These are phyloP conservation scores for Styela clava DNA, from an alignment of 23 tunicate genomes.

Conservation along the genomic window DNA sequence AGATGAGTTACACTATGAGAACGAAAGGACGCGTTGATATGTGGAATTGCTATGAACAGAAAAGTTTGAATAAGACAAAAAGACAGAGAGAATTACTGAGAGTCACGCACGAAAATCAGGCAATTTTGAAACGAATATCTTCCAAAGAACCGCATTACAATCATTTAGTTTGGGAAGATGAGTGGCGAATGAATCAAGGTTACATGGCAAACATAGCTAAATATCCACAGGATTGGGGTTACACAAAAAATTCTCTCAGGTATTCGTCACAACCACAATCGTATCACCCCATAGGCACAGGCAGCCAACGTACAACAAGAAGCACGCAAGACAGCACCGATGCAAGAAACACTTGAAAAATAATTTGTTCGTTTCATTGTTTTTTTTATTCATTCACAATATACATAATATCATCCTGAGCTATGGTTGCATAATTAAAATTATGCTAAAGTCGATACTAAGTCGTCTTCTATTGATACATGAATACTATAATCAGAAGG, in stretches of 20 bases:
- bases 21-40: constrained; percentile 90
- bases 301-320: background rate
- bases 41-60: constrained; percentile 68
- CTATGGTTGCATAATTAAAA: too few species aligned
- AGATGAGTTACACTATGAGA: constrained; percentile 81
- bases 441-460: too few species aligned
- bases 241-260: constrained; percentile 45
- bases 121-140: constrained; percentile 77
- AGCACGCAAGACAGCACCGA: background rate
- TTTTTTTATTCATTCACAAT: too few species aligned
- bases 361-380: too few species aligned
- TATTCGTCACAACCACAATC: constrained; percentile 54
- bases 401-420: too few species aligned
- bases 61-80: constrained; percentile 52
- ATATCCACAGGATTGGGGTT: constrained; percentile 77
- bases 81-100: constrained; percentile 76
- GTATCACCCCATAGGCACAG: constrained; percentile 2
- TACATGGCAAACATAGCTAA: constrained; percentile 77
- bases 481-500: too few species aligned
- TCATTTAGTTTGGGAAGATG: constrained; percentile 75
- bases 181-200: constrained; percentile 68
- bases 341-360: too few species aligned
- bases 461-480: too few species aligned
- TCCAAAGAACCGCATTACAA: constrained; percentile 80
- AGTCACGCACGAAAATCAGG: constrained; percentile 92